These are phyloP conservation scores for Megaustenia siamemsis DNA, from an alignment of 2,888 invertebrate genomes.

Conservation along the genomic window DNA sequence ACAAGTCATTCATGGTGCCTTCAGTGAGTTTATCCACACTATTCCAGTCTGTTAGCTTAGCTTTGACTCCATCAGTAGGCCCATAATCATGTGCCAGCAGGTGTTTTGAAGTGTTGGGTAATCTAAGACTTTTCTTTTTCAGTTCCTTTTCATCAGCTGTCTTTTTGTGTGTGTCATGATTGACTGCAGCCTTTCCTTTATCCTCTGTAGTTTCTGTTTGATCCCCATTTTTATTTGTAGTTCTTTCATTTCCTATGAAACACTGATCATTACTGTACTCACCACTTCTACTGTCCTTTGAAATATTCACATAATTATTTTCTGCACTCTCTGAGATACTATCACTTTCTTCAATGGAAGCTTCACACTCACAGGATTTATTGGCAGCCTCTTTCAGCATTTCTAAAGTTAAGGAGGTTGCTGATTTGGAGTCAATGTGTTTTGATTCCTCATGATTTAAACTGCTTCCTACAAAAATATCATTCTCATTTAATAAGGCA, in stretches of 20 bases:
- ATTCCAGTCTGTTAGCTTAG: slow-evolving; percentile 60
- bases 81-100: slow-evolving; percentile 32
- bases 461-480: background rate
- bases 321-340: background rate
- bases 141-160: slow-evolving; percentile 36
- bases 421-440: background rate
- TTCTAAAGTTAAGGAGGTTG: background rate
- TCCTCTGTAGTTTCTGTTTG: background rate
- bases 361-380: background rate
- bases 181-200: slow-evolving; percentile 58
- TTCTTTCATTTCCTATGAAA: background rate
- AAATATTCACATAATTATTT: background rate
- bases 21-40: slow-evolving; percentile 65
- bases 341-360: background rate
- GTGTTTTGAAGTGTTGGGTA: slow-evolving; percentile 44
- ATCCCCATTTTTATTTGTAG: background rate
- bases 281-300: background rate
- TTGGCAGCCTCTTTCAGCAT: background rate
- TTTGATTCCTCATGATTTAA: background rate
- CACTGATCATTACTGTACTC: background rate
- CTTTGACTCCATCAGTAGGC: slow-evolving; percentile 56
- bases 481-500: background rate
- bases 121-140: slow-evolving; percentile 45
- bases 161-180: slow-evolving; percentile 63
- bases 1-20: slow-evolving; percentile 65